A percentile compares a stretch with the other conserved stretches of the same genome.
Conservation (phyloP, 2,797 vertebrate species). For the Prunella strophiata region DNA sequence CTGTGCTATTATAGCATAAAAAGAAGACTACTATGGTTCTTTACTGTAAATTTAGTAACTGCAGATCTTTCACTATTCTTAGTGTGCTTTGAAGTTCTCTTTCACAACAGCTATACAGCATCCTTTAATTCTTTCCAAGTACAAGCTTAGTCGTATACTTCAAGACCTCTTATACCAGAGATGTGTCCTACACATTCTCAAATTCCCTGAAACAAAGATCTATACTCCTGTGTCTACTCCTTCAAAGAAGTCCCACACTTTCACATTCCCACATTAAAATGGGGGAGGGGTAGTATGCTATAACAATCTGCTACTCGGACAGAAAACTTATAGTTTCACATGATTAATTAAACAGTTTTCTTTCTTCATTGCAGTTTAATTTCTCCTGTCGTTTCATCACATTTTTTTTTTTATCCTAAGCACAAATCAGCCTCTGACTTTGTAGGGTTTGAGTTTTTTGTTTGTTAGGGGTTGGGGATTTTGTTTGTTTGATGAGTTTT, state of each 20-base stretch:
- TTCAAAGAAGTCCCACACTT: neutral
- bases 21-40: neutral
- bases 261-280: neutral
- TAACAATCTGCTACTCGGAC: neutral
- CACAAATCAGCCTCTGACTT: neutral
- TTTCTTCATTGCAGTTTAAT: neutral
- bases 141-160: constrained; percentile 17
- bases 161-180: neutral
- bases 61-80: neutral
- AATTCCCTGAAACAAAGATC: constrained; percentile 37
- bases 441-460: neutral
- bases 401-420: neutral
- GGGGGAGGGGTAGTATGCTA: neutral
- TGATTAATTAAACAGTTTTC: neutral
- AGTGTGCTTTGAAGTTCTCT: neutral
- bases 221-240: neutral
- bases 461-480: neutral
- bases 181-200: constrained; percentile 31
- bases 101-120: neutral
- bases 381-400: neutral
- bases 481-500: neutral
- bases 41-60: constrained; percentile 19
- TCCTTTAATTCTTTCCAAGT: constrained; percentile 14
- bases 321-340: neutral
- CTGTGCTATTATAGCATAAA: neutral